phyloP scores from a whole-genome alignment of 1,140 invertebrate species.

The Zaprionus inermis region DNA sequence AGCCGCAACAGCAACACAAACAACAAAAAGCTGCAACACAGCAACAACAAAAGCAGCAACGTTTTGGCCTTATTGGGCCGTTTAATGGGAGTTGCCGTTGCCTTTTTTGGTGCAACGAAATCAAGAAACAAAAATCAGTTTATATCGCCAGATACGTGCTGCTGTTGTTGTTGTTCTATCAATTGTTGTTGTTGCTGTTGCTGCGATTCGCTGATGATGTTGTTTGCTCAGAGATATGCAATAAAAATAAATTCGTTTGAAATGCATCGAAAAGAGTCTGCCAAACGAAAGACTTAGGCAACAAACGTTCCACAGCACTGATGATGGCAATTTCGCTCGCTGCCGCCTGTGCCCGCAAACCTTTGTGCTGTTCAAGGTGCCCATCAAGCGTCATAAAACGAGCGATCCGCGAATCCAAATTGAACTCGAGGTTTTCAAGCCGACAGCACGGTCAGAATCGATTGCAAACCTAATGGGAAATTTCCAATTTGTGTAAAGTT shows the following conservation, averaged over 20 bases:
- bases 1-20: conserved; percentile 26
- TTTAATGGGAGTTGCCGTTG: conserved; percentile 82
- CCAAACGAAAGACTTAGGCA: conserved; percentile 64
- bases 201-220: conserved; percentile 43
- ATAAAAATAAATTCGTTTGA: conserved; percentile 61
- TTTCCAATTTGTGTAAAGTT: conserved; percentile 30
- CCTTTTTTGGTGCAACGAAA: conserved; percentile 80
- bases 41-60: conserved; percentile 22
- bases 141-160: conserved; percentile 55
- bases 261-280: conserved; percentile 21
- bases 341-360: conserved; percentile 11
- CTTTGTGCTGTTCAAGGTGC: conserved; percentile 43
- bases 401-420: conserved; percentile 17
- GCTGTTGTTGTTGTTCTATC: conserved; percentile 50
- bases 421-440: conserved; percentile 34
- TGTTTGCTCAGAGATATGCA: conserved; percentile 44
- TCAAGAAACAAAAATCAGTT: conserved; percentile 77
- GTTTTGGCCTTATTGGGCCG: conserved; percentile 76
- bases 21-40: conserved; percentile 25
- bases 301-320: conserved; percentile 39
- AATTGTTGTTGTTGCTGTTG: conserved; percentile 47
- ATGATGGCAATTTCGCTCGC: conserved; percentile 64
- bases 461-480: conserved; percentile 47
- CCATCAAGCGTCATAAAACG: conserved; percentile 46
- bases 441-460: conserved; percentile 8